Evolutionary conservation across 2,888 invertebrate species (phyloP), one percentile per base, ranked within the genome.

Genomic region (Drosophila leonis): DNA sequence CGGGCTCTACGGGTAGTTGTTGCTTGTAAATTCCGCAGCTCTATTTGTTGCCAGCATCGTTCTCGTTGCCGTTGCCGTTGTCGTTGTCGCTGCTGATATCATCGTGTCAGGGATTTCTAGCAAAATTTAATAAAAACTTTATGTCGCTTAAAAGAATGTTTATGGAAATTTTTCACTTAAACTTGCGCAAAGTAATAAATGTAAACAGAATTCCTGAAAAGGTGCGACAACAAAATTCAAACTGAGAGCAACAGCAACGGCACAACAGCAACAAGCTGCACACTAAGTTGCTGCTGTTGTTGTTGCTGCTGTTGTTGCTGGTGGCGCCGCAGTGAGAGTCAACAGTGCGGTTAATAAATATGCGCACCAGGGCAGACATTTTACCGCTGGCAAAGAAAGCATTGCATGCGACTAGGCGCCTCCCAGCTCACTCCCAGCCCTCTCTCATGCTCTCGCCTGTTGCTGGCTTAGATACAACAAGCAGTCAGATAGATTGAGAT

Each of bases 121-220:
- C 80, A 87, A 85, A 91, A 91, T 90, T 91, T 90, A 91, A 91
- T 91, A 91, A 91, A 91, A 91, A 90, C 90, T 91, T 90, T 89
- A 91, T 90, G 91, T 91, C 88, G 88, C 89, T 91, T 88, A 88
- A 91, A 91, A 90, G 90, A 91, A 91, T 91, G 91, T 91, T 90
- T 90, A 91, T 91, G 90, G 90, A 91, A 91, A 91, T 91, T 91
- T 90, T 91, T 91, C 90, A 90, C 91, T 91, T 91, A 84, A 91
- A 91, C 84, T 91, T 91, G 90, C 85, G 90, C 90, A 91, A 91
- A 91, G 91, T 91, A 91, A 91, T 91, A 90, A 91, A 91, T 91
- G 90, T 90, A 89, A 90, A 89, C 89, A 89, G 89, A 88, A 90
- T 90, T 90, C 90, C 90, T 85, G 87, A 83, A 80, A 90, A 90